A percentile compares a stretch with the other conserved stretches of the same genome.
Evolutionary conservation across 2,797 vertebrate species (phyloP).

Genomic region (Varecia variegata): DNA sequence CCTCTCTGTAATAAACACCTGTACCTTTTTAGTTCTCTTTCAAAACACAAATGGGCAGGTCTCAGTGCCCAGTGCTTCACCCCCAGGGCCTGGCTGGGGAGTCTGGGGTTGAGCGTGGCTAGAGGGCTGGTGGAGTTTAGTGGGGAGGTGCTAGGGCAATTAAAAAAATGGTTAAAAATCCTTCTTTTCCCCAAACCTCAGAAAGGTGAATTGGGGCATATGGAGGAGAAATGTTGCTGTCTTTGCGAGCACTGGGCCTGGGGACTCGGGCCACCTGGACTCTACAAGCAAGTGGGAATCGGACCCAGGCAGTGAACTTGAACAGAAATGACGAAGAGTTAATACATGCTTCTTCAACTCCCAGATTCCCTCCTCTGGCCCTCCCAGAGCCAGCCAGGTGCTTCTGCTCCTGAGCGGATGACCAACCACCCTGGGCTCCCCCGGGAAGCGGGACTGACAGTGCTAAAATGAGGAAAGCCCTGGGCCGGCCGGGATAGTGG

Average conservation of each 20-base stretch:
- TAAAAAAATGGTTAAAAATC: background rate
- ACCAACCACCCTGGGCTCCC: background rate
- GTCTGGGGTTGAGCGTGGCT: background rate
- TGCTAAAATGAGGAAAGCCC: background rate
- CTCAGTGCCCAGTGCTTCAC: background rate
- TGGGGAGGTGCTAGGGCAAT: background rate
- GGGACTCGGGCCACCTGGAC: background rate
- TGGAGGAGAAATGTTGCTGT: background rate
- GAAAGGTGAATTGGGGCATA: background rate
- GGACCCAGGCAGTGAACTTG: background rate
- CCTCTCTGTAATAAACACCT: background rate
- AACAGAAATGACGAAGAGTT: background rate
- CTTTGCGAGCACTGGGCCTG: background rate
- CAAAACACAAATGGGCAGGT: background rate
- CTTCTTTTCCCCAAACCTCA: background rate
- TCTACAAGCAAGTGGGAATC: background rate
- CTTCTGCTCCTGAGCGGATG: background rate
- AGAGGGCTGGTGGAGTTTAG: background rate
- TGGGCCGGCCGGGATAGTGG: background rate
- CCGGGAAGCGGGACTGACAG: rapidly evolving
- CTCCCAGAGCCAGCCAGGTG: background rate
- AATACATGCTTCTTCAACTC: background rate
- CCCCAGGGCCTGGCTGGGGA: background rate
- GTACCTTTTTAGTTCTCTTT: background rate
- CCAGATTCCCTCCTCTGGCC: background rate